Conservation (phyloP, 2,888 invertebrate genomes). For the Ormyrus labotus region DNA sequence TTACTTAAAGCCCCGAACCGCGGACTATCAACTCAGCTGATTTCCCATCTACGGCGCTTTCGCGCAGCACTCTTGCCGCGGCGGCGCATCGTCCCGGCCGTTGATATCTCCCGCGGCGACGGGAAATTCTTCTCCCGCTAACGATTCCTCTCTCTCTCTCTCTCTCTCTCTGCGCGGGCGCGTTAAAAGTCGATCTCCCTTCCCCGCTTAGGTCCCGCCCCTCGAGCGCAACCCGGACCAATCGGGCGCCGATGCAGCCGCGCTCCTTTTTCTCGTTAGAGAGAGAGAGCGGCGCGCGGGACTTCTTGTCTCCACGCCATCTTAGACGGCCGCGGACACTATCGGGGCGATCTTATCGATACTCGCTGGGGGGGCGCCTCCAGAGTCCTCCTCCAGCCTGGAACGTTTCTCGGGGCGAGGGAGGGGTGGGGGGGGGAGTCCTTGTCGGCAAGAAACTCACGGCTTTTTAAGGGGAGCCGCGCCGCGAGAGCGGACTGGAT, state of each 20-base stretch:
- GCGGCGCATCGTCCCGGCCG: conserved; percentile 26
- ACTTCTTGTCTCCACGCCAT: conserved; percentile 72
- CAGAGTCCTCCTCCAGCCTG: not conserved
- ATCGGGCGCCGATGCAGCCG: conserved; percentile 37
- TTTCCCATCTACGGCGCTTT: not conserved
- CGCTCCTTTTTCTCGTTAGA: no score
- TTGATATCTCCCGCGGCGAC: conserved; percentile 48
- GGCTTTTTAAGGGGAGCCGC: not conserved
- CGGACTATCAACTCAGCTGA: no score
- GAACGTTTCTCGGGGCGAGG: not conserved
- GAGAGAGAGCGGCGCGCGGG: not conserved
- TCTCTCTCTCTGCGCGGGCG: conserved; percentile 12
- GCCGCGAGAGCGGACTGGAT: no score
- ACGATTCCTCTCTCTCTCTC: conserved; percentile 29
- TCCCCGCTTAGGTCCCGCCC: conserved; percentile 38
- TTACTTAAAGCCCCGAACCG: no score
- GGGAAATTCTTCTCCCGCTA: conserved; percentile 36
- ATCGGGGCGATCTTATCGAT: conserved; percentile 64
- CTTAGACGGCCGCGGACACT: conserved; percentile 69
- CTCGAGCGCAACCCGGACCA: conserved; percentile 21
- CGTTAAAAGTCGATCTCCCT: conserved; percentile 32
- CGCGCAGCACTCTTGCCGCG: not conserved
- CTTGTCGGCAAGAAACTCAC: not conserved
- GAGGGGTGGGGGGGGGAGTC: not conserved
- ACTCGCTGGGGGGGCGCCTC: conserved; percentile 30